Base-by-base conservation (phyloP, 2,113 vertebrate genomes). In the Saimiri boliviensis region DNA sequence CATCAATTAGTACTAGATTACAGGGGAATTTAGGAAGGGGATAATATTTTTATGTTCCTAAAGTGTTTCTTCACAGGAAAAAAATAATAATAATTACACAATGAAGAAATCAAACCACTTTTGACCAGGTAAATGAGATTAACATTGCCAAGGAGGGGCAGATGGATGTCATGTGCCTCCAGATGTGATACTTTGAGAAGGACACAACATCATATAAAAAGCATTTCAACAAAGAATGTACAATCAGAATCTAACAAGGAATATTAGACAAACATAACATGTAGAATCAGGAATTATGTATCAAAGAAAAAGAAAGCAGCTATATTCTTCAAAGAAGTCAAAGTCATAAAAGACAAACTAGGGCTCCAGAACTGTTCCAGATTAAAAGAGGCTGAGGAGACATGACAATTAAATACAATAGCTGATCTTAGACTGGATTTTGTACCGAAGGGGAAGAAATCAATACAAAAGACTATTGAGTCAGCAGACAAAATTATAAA, bases 311-410 rank as follows among this genome's bases (percentile, higher is more conserved):
- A 40, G 58, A 45, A 1, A 60, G 37, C 60, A 8, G 35, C 19
- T 92, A 82, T 71, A 81, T 35, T 87, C 52, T 87, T 93, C 85
- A 94, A 74, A 95, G 56, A 82, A n/a, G 60, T 73, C 58, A 73
- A 70, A 8, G 37, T 86, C 32, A 77, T 14, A 86, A 86, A 95
- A 91, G 45, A 96, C 23, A 87, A 91, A 87, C n/a, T 10, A 93
- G 45, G 17, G 27, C 37, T 42, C 12, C 88, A 63, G 73, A 84
- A 92, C 52, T 81, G 37, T n/a, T 97, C 47, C 63, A 94, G 25
- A 85, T 52, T 88, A 91, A 73, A 85, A 7, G 42, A 87, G 40
- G 19, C 8, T 88, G 68, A 92, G 42, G 37, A 73, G 77, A 74
- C 16, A 94, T 30, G 66, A 89, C 23, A 88, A 77, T 14, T 88